phyloP scores from a whole-genome alignment of 2,888 invertebrate genomes.

The Agrotis puta region DNA sequence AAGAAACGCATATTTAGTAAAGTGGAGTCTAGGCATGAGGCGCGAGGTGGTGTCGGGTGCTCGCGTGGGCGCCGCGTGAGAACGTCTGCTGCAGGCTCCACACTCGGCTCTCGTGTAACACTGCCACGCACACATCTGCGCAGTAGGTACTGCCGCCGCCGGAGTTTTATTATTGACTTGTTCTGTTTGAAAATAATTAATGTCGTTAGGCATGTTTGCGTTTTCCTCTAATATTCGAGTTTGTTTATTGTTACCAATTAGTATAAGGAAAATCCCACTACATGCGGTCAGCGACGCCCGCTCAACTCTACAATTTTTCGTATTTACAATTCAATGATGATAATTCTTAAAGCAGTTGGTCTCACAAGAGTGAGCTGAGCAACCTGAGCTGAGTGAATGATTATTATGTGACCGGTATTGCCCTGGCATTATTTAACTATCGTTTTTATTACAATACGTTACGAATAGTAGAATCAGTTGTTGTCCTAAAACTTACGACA shows the following conservation, averaged over 20 bases:
- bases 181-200: constrained; percentile 67
- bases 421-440: too few relatives aligned
- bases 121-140: constrained; percentile 5
- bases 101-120: constrained; percentile 9
- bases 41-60: constrained; percentile 39
- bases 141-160: constrained; percentile 31
- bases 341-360: constrained; percentile 1
- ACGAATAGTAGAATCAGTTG: background rate
- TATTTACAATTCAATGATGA: constrained; percentile 24
- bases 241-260: constrained; percentile 73
- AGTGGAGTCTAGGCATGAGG: background rate
- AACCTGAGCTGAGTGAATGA: background rate
- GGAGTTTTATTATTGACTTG: constrained; percentile 63
- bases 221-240: constrained; percentile 71
- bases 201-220: constrained; percentile 63
- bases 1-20: constrained; percentile 2
- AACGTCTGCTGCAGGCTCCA: constrained; percentile 34
- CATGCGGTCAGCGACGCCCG: constrained; percentile 46
- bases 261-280: constrained; percentile 70
- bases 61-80: constrained; percentile 51
- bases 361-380: background rate
- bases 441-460: background rate
- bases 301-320: constrained; percentile 29
- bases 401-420: too few relatives aligned
- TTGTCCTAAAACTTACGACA: background rate